These are phyloP conservation scores for Planiliza haematocheilus DNA, from an alignment of 2,113 vertebrate species.

Conservation along the genomic window DNA sequence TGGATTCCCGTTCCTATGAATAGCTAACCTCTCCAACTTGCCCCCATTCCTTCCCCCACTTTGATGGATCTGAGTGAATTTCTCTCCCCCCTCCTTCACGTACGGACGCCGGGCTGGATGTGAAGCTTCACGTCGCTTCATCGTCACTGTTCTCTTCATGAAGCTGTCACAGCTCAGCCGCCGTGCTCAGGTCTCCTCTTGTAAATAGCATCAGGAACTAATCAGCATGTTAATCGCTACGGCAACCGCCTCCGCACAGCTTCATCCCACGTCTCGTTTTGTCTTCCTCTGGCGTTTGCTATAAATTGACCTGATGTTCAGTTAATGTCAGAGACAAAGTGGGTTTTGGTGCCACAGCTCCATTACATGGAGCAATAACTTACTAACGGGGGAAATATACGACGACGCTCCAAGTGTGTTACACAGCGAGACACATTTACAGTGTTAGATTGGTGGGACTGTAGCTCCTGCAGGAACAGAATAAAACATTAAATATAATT, in stretches of 20 bases:
- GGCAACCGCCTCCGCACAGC: too few relatives aligned
- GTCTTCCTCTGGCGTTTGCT: neutral
- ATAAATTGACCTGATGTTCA: neutral
- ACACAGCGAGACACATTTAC: neutral
- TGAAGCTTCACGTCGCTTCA: neutral
- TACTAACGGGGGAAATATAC: neutral
- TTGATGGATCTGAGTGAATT: constrained; percentile 43
- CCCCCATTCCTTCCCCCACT: constrained; percentile 44
- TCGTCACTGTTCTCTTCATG: neutral
- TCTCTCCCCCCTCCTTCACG: constrained; percentile 9
- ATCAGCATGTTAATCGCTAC: constrained; percentile 16
- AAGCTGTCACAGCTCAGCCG: constrained; percentile 24
- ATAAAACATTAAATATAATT: too few relatives aligned
- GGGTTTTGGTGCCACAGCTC: neutral
- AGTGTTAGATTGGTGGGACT: too few relatives aligned
- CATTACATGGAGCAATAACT: neutral
- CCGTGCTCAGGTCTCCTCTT: neutral
- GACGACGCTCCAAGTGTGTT: neutral
- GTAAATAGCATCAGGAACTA: constrained; percentile 1
- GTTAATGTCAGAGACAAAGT: neutral
- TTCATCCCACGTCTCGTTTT: too few relatives aligned
- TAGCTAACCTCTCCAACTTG: constrained; percentile 40
- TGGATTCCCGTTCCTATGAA: constrained; percentile 43
- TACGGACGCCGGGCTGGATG: neutral
- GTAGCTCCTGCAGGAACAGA: too few relatives aligned